Evolutionary conservation across 2,113 vertebrate species (phyloP).

Genomic region (Ascaphus truei): DNA sequence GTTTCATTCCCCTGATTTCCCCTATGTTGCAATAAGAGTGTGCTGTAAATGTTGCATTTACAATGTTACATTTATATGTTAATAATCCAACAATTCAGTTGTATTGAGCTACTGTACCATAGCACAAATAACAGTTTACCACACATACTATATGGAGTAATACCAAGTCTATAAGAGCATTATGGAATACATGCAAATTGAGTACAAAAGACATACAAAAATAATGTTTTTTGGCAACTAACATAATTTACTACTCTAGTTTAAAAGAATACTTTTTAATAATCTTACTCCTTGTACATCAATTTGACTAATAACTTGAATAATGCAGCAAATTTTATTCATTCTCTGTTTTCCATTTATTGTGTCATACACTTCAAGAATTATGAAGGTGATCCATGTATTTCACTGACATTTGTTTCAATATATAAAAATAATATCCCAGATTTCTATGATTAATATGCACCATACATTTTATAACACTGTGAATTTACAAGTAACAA

Average conservation of each 20-base stretch:
- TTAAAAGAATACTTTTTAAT: not conserved
- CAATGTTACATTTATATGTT: too few species aligned
- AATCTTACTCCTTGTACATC: not conserved
- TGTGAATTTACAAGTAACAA: constrained; percentile 18
- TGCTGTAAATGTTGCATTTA: too few species aligned
- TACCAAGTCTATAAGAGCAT: too few species aligned
- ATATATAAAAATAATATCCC: constrained; percentile 11
- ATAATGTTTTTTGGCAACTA: too few species aligned
- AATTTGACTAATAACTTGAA: not conserved
- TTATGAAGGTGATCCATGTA: constrained; percentile 10
- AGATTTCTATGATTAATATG: constrained; percentile 20
- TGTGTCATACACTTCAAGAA: not conserved
- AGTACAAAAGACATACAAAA: too few species aligned
- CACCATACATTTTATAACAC: constrained; percentile 21
- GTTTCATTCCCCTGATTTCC: too few species aligned
- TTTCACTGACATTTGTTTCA: constrained; percentile 1
- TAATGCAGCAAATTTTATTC: not conserved
- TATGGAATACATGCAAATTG: too few species aligned
- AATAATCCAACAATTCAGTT: too few species aligned
- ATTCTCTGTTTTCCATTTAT: not conserved
- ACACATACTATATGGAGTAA: too few species aligned
- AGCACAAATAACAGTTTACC: too few species aligned
- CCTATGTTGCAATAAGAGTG: too few species aligned
- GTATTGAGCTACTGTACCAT: too few species aligned
- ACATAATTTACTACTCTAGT: not conserved